A percentile compares a stretch with the other conserved stretches of the same genome.
Evolutionary conservation across 2,113 vertebrate species (phyloP).

Genomic region (Salvator merianae): DNA sequence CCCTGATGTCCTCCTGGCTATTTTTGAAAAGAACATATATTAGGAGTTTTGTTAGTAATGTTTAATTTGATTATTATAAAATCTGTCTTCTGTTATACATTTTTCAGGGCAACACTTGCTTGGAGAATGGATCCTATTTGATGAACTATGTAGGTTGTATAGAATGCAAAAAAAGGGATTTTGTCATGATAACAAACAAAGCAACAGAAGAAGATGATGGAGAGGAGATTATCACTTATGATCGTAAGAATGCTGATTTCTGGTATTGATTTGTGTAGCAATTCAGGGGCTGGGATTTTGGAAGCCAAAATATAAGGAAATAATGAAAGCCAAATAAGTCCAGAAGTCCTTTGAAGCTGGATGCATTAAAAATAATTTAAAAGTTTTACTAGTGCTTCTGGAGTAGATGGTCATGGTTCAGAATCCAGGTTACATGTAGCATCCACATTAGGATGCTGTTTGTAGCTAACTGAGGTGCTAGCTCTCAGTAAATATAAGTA

Average conservation of each 20-base stretch:
- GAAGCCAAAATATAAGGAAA: too few relatives aligned
- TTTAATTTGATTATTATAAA: neutral
- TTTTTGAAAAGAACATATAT: neutral
- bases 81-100: conserved; percentile 19
- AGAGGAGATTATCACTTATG: conserved; percentile 92
- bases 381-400: neutral
- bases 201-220: conserved; percentile 84
- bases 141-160: conserved; percentile 89
- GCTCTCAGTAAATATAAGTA: neutral
- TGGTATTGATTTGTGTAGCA: neutral
- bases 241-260: conserved; percentile 78
- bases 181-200: conserved; percentile 87
- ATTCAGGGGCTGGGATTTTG: neutral
- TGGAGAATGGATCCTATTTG: conserved; percentile 91
- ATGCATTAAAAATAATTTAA: neutral
- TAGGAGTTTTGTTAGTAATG: neutral
- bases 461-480: neutral
- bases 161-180: conserved; percentile 87
- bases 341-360: neutral
- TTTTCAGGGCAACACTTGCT: conserved; percentile 86
- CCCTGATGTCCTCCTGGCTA: neutral
- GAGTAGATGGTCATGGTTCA: neutral
- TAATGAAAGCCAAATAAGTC: neutral
- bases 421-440: neutral
- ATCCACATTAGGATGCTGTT: neutral